These are phyloP conservation scores for Brachionus plicatilis DNA, from an alignment of 1,140 invertebrate genomes.

Conservation along the genomic window DNA sequence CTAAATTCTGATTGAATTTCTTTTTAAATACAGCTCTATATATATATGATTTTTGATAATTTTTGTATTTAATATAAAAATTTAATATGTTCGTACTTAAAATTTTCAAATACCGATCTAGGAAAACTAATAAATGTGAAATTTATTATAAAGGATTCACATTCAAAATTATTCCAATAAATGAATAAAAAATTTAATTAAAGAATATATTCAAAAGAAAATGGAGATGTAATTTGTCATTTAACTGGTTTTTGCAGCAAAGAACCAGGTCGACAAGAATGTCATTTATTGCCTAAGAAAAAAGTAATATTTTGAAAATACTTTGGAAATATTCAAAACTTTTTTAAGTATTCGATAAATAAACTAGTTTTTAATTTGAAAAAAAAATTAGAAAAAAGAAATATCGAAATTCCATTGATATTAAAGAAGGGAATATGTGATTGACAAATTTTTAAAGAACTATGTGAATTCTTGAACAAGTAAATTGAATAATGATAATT, in stretches of 20 bases:
- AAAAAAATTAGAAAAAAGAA: not conserved
- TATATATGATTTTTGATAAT: no score
- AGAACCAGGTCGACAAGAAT: conserved; percentile 43
- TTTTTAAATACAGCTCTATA: no score
- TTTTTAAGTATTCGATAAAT: not conserved
- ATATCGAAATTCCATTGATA: not conserved
- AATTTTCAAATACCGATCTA: no score
- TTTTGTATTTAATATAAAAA: no score
- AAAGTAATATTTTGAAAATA: not conserved
- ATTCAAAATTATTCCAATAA: not conserved
- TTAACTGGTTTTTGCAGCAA: conserved; percentile 45
- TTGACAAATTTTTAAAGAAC: not conserved
- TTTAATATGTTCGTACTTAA: no score
- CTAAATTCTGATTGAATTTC: no score
- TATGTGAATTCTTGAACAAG: conserved; percentile 43
- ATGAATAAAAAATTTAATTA: not conserved
- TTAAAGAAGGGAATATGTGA: not conserved
- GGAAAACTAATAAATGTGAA: no score
- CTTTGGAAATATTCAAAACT: no score
- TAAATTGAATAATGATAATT: not conserved
- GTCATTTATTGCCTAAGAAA: conserved; percentile 43
- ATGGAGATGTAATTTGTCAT: conserved; percentile 49
- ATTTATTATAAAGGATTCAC: no score
- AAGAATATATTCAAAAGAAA: conserved; percentile 45
- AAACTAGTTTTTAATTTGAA: not conserved